Evolutionary conservation across 2,888 invertebrate species (phyloP).

Genomic region (Plusia festucae): DNA sequence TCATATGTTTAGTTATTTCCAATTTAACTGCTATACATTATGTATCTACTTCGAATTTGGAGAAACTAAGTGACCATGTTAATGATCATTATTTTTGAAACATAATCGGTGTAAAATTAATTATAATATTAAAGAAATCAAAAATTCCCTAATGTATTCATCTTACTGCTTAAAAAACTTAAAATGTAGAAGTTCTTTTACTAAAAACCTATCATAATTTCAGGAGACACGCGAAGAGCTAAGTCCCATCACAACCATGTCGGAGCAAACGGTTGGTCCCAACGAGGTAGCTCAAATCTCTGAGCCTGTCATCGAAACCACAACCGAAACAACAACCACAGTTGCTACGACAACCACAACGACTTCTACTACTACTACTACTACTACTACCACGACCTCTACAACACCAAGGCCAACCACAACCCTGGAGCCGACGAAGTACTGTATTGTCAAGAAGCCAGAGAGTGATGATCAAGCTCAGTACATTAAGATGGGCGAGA

Average conservation of each 20-base stretch:
- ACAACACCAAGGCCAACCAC: slow-evolving; percentile 90
- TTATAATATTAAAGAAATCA: no score
- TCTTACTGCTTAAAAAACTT: no score
- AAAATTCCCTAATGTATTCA: no score
- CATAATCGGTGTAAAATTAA: no score
- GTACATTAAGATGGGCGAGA: slow-evolving; percentile 95
- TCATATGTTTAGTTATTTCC: neutral
- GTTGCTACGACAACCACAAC: slow-evolving; percentile 73
- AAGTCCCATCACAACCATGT: slow-evolving; percentile 83
- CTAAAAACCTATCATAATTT: slow-evolving; percentile 14
- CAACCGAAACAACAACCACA: slow-evolving; percentile 75
- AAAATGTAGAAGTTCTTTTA: no score
- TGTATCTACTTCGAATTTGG: no score
- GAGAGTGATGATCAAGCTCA: slow-evolving; percentile 93
- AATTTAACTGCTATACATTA: no score
- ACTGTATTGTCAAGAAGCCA: slow-evolving; percentile 95
- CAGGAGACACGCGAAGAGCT: slow-evolving; percentile 79
- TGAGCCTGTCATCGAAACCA: slow-evolving; percentile 78
- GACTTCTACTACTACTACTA: slow-evolving; percentile 75
- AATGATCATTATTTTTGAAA: no score
- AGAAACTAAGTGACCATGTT: no score
- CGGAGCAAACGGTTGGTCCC: slow-evolving; percentile 82
- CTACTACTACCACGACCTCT: slow-evolving; percentile 84
- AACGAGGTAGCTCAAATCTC: slow-evolving; percentile 83
- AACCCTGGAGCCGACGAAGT: slow-evolving; percentile 90